Base-by-base conservation (phyloP, 2,888 invertebrate species). In the Harpalus rufipes region DNA sequence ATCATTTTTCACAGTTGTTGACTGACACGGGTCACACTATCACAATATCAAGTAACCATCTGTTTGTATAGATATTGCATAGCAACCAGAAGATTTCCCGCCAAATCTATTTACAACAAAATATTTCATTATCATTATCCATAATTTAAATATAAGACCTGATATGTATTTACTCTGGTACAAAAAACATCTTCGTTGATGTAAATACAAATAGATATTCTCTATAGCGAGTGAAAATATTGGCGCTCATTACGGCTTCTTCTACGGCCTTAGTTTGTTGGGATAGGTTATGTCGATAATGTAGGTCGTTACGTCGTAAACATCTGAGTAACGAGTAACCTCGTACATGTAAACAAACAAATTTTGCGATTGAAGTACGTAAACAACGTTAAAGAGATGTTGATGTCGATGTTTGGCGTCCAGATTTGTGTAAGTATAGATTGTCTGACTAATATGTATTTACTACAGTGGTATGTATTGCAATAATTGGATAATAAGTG, bases 291-390 rank as follows among this genome's bases (percentile, higher is more conserved):
- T 39, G 68, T 68, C 32, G 10, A n/a, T 32, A 68, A 68, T 68
- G n/a, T 68, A 68, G 68, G 68, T 39, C 68, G 32, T 51, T n/a
- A 68, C 32, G 39, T 68, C 39, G 32, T 32, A 25, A 39, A 68
- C 32, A 68, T 18, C 18, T 32, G 32, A 65, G 32, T 68, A 68
- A 68, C 68, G 32, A 65, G 14, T 68, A 68, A 68, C 68, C 68
- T 68, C 39, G 68, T 6, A 12, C 10, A 14, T 39, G 68, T 68
- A 39, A 68, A 39, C 68, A 68, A 68, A 68, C 68, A 68, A 68
- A 68, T 68, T 32, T 25, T 68, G 68, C 39, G 10, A 39, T 59
- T 59, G 63, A 63, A 12, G 14, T 32, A 68, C 12, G 39, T 68
- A 68, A 68, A 68, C 32, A 68, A 32, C 14, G 14, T 25, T 51